A percentile compares a stretch with the other conserved stretches of the same genome.
phyloP scores from a whole-genome alignment of 2,888 invertebrate genomes.

The Criorhina ranunculi region DNA sequence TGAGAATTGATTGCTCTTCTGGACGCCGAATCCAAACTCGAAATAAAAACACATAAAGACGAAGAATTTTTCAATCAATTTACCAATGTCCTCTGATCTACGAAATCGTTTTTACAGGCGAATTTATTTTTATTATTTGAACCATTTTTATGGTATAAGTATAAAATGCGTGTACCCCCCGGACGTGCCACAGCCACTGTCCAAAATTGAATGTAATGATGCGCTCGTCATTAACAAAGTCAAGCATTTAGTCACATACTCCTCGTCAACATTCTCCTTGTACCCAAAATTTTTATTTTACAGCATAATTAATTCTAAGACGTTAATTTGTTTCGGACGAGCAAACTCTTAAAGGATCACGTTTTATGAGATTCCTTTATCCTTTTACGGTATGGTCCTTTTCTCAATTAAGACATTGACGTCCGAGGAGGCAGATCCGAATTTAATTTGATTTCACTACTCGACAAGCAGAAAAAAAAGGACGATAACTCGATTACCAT shows the following conservation, averaged over 20 bases:
- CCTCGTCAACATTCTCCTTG: slow-evolving; percentile 18
- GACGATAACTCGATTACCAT: slow-evolving; percentile 40
- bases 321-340: slow-evolving; percentile 50
- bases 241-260: slow-evolving; percentile 1
- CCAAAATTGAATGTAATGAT: slow-evolving; percentile 14
- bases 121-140: neutral
- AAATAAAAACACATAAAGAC: too few relatives aligned
- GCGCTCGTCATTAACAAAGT: slow-evolving; percentile 29
- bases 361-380: slow-evolving; percentile 49
- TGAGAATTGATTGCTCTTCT: too few relatives aligned
- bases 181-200: neutral
- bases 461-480: slow-evolving; percentile 4
- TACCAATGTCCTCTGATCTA: too few relatives aligned
- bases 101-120: too few relatives aligned
- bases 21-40: too few relatives aligned
- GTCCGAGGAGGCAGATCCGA: slow-evolving; percentile 23
- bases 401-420: slow-evolving; percentile 41
- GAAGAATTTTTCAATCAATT: too few relatives aligned
- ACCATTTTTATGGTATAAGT: too few relatives aligned
- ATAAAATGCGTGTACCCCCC: neutral
- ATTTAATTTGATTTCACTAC: slow-evolving; percentile 44
- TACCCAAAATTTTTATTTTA: slow-evolving; percentile 24
- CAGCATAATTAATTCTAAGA: slow-evolving; percentile 48
- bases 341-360: slow-evolving; percentile 39
- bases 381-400: slow-evolving; percentile 27